Evolutionary conservation across 2,113 vertebrate species (phyloP).

Genomic region (Crotalus tigris): DNA sequence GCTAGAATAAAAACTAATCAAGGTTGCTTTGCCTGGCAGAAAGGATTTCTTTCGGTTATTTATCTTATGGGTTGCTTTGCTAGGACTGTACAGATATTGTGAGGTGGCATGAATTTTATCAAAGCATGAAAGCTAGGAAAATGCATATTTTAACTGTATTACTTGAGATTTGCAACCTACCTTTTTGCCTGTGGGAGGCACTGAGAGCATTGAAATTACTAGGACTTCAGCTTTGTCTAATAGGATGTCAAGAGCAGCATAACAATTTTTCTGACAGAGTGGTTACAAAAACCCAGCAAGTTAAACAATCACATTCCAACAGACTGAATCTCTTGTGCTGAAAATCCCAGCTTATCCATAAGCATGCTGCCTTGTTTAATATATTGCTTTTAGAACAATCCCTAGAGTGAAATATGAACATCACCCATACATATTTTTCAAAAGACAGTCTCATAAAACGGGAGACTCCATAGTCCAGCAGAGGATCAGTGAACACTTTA

Average conservation of each 20-base stretch:
- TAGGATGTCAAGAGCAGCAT: not conserved
- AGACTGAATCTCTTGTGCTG: not conserved
- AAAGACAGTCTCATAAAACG: not conserved
- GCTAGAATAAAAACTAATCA: not conserved
- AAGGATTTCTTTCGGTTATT: not conserved
- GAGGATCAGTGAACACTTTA: not conserved
- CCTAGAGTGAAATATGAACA: too few species aligned
- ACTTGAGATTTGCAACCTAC: not conserved
- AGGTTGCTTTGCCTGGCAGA: not conserved
- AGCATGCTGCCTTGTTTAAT: not conserved
- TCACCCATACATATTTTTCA: not conserved
- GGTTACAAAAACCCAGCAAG: not conserved
- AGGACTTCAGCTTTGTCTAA: not conserved
- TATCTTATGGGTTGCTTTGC: not conserved
- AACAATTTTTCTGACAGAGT: not conserved
- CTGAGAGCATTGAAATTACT: not conserved
- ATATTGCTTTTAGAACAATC: not conserved
- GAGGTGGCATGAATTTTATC: not conserved
- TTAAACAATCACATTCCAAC: constrained; percentile 3
- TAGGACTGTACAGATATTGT: not conserved
- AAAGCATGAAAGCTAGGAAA: not conserved
- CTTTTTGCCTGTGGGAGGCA: not conserved
- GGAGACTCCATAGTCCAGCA: not conserved
- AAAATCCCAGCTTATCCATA: not conserved
- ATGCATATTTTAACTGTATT: not conserved